phyloP scores from a whole-genome alignment of 1,140 invertebrate genomes.

The Tetragonula clypearis region DNA sequence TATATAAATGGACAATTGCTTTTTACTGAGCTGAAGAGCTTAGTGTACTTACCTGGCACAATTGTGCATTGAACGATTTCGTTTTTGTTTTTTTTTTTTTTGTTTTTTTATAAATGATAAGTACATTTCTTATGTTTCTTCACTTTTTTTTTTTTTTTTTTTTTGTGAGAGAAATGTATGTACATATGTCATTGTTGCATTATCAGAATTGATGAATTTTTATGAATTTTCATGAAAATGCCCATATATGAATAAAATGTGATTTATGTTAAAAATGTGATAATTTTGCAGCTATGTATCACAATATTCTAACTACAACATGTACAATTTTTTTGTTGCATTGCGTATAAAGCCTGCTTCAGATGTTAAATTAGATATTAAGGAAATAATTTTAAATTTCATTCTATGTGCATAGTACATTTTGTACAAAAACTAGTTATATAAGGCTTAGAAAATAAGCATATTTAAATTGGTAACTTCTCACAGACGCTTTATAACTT shows the following conservation, averaged over 20 bases:
- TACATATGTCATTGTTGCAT: slow-evolving; percentile 28
- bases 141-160: slow-evolving; percentile 5
- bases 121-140: slow-evolving; percentile 19
- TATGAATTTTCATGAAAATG: slow-evolving; percentile 31
- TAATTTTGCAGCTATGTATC: slow-evolving; percentile 39
- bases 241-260: slow-evolving; percentile 32
- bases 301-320: slow-evolving; percentile 47
- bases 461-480: slow-evolving; percentile 21
- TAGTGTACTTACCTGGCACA: slow-evolving; percentile 55
- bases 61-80: slow-evolving; percentile 36
- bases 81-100: background rate
- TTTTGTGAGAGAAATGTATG: slow-evolving; percentile 30
- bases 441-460: slow-evolving; percentile 41
- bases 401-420: slow-evolving; percentile 7
- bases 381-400: slow-evolving; percentile 20
- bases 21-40: slow-evolving; percentile 22
- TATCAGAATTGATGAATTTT: slow-evolving; percentile 17
- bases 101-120: slow-evolving; percentile 26
- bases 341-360: slow-evolving; percentile 44
- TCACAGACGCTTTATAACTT: slow-evolving; percentile 5
- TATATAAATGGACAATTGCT: slow-evolving; percentile 13
- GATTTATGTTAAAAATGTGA: slow-evolving; percentile 27
- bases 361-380: slow-evolving; percentile 17
- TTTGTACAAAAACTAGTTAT: slow-evolving; percentile 44
- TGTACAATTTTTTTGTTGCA: slow-evolving; percentile 37